phyloP scores from a whole-genome alignment of 2,888 invertebrate genomes.

The Cataglyphis rosenhaueri region DNA sequence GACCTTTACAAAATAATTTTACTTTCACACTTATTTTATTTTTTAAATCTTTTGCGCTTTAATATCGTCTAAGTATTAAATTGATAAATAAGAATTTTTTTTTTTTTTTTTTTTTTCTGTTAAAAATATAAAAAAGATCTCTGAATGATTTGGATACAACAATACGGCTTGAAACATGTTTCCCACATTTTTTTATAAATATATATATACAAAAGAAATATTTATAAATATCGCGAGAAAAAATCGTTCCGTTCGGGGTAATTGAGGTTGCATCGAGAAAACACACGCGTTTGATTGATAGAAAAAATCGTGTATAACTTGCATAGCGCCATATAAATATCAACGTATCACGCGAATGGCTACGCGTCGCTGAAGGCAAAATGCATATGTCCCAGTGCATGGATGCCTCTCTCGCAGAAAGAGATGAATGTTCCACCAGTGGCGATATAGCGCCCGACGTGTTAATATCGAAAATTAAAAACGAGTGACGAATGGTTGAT shows the following conservation, averaged over 20 bases:
- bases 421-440: constrained; percentile 7
- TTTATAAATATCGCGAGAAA: constrained; percentile 5
- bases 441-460: constrained; percentile 11
- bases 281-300: constrained; percentile 10
- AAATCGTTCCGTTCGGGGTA: background rate
- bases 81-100: background rate
- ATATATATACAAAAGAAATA: background rate
- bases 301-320: background rate
- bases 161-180: no score
- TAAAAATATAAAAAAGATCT: background rate
- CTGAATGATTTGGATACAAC: background rate
- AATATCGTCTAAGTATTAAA: background rate
- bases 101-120: background rate
- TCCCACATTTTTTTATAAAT: background rate
- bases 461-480: constrained; percentile 31
- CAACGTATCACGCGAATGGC: background rate
- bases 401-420: background rate
- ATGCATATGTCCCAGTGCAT: background rate
- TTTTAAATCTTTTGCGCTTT: background rate
- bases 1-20: background rate
- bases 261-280: background rate
- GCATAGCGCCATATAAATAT: constrained; percentile 5
- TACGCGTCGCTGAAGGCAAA: constrained; percentile 5
- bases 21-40: background rate
- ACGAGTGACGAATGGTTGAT: constrained; percentile 18